Conservation (phyloP, 2,888 invertebrate genomes). For the Sylvicola cinctus region DNA sequence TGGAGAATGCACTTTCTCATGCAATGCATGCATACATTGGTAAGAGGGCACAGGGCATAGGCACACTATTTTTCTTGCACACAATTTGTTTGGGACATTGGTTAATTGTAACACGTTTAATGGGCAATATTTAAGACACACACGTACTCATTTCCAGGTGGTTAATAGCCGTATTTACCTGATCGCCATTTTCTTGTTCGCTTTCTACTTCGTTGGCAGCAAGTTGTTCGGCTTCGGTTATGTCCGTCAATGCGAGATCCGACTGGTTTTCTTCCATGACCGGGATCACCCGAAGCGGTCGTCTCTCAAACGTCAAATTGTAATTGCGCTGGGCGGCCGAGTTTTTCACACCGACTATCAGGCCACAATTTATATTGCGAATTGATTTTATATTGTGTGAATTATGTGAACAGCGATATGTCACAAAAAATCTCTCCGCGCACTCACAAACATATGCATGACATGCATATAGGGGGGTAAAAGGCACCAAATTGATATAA, state of each 20-base stretch:
- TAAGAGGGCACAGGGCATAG: no score
- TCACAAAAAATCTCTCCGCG: no score
- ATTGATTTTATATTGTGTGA: neutral
- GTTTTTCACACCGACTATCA: neutral
- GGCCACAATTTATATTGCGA: neutral
- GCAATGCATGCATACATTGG: no score
- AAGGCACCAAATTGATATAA: no score
- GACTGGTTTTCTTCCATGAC: slow-evolving; percentile 12
- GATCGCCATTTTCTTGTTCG: slow-evolving; percentile 11
- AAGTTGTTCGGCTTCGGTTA: slow-evolving; percentile 47
- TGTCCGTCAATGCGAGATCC: slow-evolving; percentile 48
- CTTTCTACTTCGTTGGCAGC: slow-evolving; percentile 13
- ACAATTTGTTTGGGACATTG: no score
- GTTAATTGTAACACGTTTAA: no score
- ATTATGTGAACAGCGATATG: neutral
- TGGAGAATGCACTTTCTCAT: no score
- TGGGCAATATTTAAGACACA: no score
- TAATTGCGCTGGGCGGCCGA: slow-evolving; percentile 1
- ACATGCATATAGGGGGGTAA: no score
- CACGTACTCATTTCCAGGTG: no score
- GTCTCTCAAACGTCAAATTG: slow-evolving; percentile 5
- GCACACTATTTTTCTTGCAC: no score
- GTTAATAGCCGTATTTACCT: slow-evolving; percentile 12
- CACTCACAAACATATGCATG: no score
- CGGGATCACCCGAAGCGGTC: slow-evolving; percentile 8